phyloP scores from a whole-genome alignment of 2,888 invertebrate genomes.

The Acronicta alni region DNA sequence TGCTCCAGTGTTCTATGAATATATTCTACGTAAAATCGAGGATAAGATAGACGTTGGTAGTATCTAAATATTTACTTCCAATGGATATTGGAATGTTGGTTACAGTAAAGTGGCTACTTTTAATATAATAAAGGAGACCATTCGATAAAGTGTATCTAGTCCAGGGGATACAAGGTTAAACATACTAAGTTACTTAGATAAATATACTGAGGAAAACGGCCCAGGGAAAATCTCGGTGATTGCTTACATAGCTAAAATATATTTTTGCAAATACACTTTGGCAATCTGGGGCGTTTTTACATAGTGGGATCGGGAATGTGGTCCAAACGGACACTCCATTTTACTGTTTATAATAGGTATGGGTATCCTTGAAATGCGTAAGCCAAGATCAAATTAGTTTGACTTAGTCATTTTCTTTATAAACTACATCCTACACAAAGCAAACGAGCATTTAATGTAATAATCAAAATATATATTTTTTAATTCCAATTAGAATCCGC shows the following conservation, averaged over 20 bases:
- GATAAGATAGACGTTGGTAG: conserved; percentile 2
- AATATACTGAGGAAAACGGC: conserved; percentile 39
- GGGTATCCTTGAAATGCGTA: not conserved
- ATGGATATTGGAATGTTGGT: conserved; percentile 26
- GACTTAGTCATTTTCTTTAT: too few relatives aligned
- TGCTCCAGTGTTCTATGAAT: too few relatives aligned
- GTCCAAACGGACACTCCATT: not conserved
- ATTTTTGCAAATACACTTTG: conserved; percentile 33
- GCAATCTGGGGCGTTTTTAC: conserved; percentile 28
- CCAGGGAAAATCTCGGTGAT: conserved; percentile 30
- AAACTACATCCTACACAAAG: not conserved
- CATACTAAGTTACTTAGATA: conserved; percentile 41
- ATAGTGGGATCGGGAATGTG: conserved; percentile 28
- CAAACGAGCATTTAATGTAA: not conserved
- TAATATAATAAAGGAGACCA: conserved; percentile 26
- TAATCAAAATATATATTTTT: too few relatives aligned
- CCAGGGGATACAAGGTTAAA: conserved; percentile 44
- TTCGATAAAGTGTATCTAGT: conserved; percentile 32
- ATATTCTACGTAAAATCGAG: not conserved
- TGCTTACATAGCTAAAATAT: conserved; percentile 49
- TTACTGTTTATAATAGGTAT: not conserved
- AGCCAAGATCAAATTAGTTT: too few relatives aligned
- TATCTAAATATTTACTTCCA: conserved; percentile 5
- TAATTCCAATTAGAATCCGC: not conserved
- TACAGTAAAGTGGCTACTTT: conserved; percentile 15